phyloP scores from a whole-genome alignment of 2,888 invertebrate genomes.

The Philopedon plagiatum region DNA sequence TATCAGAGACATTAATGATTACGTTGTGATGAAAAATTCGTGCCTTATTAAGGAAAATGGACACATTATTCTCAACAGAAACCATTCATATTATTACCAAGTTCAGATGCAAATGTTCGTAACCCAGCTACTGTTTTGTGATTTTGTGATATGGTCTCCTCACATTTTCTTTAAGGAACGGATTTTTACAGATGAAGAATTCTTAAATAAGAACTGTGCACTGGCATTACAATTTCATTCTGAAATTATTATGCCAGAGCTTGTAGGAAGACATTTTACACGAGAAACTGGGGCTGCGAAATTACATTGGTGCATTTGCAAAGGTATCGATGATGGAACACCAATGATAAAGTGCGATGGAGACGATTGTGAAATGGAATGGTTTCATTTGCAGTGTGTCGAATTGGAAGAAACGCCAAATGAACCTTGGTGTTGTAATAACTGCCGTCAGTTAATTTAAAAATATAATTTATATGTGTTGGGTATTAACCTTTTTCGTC shows the following conservation, averaged over 20 bases:
- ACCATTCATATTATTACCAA: conserved; percentile 49
- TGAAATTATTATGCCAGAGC: conserved; percentile 44
- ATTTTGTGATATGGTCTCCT: conserved; percentile 48
- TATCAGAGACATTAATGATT: conserved; percentile 11
- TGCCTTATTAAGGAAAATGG: conserved; percentile 25
- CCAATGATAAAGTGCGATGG: conserved; percentile 89
- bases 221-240: conserved; percentile 22
- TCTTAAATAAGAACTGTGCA: conserved; percentile 32
- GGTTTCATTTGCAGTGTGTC: conserved; percentile 97
- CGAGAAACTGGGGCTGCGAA: conserved; percentile 24
- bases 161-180: conserved; percentile 33
- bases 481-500: no score
- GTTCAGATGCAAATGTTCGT: conserved; percentile 48
- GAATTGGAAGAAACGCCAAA: no score
- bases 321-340: conserved; percentile 48
- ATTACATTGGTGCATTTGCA: conserved; percentile 40
- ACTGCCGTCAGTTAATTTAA: no score
- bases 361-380: conserved; percentile 88
- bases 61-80: conserved; percentile 1
- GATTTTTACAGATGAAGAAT: conserved; percentile 38
- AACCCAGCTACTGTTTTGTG: conserved; percentile 39
- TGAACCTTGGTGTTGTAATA: no score
- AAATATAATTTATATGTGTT: no score
- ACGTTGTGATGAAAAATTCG: conserved; percentile 10
- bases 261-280: conserved; percentile 42